phyloP scores from a whole-genome alignment of 1,140 invertebrate species.

The Sarcophaga bullata region DNA sequence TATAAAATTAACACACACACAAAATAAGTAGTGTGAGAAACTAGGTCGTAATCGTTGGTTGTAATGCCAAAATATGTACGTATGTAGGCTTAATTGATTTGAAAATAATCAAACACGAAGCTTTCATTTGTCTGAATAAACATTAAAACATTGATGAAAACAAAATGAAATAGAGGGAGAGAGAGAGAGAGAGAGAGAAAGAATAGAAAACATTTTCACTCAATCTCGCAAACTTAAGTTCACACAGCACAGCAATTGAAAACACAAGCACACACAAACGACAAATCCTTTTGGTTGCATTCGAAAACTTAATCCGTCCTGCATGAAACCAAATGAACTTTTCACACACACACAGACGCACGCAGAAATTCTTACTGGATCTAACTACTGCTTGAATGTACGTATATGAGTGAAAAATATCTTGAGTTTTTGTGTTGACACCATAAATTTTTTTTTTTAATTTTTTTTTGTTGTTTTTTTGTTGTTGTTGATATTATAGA shows the following conservation, averaged over 20 bases:
- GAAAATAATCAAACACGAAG: no score
- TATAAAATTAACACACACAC: no score
- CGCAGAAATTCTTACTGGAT: not conserved
- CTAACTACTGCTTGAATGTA: no score
- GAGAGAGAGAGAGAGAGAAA: not conserved
- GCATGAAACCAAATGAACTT: not conserved
- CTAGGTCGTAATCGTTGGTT: no score
- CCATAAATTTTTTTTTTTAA: not conserved
- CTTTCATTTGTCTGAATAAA: not conserved
- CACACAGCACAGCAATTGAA: slow-evolving; percentile 4
- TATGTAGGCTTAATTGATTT: no score
- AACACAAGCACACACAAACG: not conserved
- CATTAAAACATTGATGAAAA: not conserved
- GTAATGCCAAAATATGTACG: no score
- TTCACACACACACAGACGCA: not conserved
- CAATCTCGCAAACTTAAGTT: not conserved
- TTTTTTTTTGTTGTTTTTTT: no score
- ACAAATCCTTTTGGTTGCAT: not conserved
- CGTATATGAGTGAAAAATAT: no score
- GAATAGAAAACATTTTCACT: not conserved
- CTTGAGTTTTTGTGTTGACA: not conserved
- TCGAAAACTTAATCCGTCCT: not conserved
- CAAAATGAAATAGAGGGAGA: not conserved
- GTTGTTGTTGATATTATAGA: not conserved
- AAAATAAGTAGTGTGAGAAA: no score